These are phyloP conservation scores for Macheiramphus alcinus DNA, from an alignment of 2,113 vertebrate species.

Conservation along the genomic window DNA sequence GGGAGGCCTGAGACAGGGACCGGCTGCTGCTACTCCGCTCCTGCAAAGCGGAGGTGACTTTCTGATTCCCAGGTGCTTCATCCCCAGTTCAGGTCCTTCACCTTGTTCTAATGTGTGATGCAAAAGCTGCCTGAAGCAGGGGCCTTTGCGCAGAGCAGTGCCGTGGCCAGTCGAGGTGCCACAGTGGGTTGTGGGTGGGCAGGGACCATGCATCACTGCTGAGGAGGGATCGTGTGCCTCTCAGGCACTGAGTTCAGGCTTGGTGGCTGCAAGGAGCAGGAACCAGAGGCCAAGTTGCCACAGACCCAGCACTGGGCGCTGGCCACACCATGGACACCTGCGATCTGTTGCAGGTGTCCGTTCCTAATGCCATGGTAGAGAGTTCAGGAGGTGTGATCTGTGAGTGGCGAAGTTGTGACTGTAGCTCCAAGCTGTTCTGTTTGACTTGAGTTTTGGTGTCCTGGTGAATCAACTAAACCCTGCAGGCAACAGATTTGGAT, in stretches of 20 bases:
- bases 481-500: not conserved
- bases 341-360: not conserved
- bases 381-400: not conserved
- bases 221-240: rapidly evolving
- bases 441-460: not conserved
- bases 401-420: not conserved
- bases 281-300: not conserved
- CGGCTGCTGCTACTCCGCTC: not conserved
- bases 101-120: not conserved
- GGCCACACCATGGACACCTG: not conserved
- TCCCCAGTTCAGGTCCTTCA: not conserved
- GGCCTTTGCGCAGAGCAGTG: not conserved
- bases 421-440: not conserved
- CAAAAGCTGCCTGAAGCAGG: not conserved
- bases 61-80: not conserved
- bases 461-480: not conserved
- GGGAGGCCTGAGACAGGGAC: not conserved
- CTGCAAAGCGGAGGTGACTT: not conserved
- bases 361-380: not conserved
- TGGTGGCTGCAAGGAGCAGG: not conserved
- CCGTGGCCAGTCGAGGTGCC: not conserved
- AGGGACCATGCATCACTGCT: not conserved
- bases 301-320: not conserved
- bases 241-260: not conserved
- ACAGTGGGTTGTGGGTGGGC: not conserved